These are phyloP conservation scores for Lepeophtheirus salmonis DNA, from an alignment of 1,140 invertebrate species.

Conservation along the genomic window DNA sequence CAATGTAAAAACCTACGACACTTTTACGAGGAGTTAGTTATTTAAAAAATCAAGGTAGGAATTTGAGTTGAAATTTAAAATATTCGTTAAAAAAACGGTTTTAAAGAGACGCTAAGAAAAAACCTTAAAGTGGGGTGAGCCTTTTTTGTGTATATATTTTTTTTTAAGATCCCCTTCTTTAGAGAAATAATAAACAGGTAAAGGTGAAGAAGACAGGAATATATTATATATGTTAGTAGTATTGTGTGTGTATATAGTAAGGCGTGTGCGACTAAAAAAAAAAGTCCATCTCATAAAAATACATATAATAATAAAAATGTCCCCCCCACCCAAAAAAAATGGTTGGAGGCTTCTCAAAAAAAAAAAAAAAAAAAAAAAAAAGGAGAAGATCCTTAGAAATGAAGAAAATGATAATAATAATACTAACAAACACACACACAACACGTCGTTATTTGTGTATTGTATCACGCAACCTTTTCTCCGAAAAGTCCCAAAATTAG, in stretches of 20 bases:
- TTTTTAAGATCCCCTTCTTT: background rate
- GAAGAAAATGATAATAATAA: conserved; percentile 15
- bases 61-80: background rate
- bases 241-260: background rate
- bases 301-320: background rate
- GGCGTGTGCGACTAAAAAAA: background rate
- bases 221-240: background rate
- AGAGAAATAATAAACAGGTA: conserved; percentile 19
- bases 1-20: no score
- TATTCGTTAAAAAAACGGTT: background rate
- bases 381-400: conserved; percentile 22
- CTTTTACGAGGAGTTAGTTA: no score
- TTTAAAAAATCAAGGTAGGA: no score
- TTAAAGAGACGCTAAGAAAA: background rate
- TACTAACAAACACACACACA: no score
- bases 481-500: no score
- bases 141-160: conserved; percentile 39
- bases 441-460: no score
- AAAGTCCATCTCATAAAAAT: background rate
- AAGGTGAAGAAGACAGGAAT: conserved; percentile 22
- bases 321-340: conserved; percentile 16
- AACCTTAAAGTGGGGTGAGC: conserved; percentile 32
- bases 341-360: conserved; percentile 9
- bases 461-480: no score
- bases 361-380: conserved; percentile 20